Base-by-base conservation (phyloP, 2,113 vertebrate species). In the Rattus rattus region DNA sequence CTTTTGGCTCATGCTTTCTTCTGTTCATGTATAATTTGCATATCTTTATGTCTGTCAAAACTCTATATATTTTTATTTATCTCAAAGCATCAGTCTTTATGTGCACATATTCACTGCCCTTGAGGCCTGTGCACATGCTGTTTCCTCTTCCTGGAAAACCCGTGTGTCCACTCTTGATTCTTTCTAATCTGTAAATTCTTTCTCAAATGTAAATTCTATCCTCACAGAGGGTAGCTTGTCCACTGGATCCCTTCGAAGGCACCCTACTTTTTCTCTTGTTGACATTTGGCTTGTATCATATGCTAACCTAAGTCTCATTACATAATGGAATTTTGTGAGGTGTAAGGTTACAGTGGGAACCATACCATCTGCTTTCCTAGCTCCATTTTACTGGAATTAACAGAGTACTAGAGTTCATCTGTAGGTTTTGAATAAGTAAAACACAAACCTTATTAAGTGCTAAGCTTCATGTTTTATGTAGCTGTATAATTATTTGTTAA, bases 271-370 rank as follows among this genome's bases (percentile, higher is more conserved):
- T 92, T 81, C 80, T 19, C 26, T 81, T 88, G 28, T 84, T 94
- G 70, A 91, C 61, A 39, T 10, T 88, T 80, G 81, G 16, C 30
- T 59, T 86, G 56, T n/a, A 59, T 88, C 67, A 81, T 76, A 84
- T 75, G 52, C 43, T 85, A 90, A 93, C 65, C 52, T 76, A 88
- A 75, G 69, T 90, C 94, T 91, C 70, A 88, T 79, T 56, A 20
- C 73, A 56, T 90, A 90, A 97, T 84, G 61, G 79, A 91, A 85
- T 67, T 61, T 70, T 43, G 30, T 92, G 59, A 86, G n/a, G 56
- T 12, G n/a, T 77, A 90, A 76, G 20, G 54, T 76, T 94, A 54
- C 56, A 84, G 39, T 84, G 47, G 28, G 43, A 84, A 30, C 2
- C 73, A 30, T 1, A 4, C 22, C 22, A 8, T 92, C 43, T 90